Conservation (phyloP, 2,113 vertebrate species). For the Cathartes aura region DNA sequence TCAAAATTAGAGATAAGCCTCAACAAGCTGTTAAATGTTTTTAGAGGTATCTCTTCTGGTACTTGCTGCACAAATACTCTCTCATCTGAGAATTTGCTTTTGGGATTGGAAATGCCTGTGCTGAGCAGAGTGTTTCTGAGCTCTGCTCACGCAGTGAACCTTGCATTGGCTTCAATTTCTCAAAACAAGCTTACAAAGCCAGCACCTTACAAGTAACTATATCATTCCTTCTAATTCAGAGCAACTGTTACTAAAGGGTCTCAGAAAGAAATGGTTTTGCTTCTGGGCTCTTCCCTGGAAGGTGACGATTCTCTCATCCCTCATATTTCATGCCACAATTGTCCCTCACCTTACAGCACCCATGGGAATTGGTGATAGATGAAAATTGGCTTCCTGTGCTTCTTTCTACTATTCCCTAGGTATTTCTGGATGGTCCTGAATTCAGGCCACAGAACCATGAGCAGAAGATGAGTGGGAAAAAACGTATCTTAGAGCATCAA, state of each 20-base stretch:
- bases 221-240: not conserved
- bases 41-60: not conserved
- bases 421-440: not conserved
- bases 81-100: not conserved
- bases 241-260: not conserved
- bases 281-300: not conserved
- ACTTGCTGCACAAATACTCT: not conserved
- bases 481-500: not conserved
- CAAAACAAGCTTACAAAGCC: not conserved
- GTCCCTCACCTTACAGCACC: not conserved
- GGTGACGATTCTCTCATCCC: not conserved
- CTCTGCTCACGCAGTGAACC: not conserved
- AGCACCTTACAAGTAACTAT: not conserved
- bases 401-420: not conserved
- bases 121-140: not conserved
- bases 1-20: constrained; percentile 32
- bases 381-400: not conserved
- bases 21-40: constrained; percentile 31
- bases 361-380: not conserved
- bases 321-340: not conserved
- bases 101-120: not conserved
- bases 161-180: not conserved
- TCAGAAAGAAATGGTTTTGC: not conserved
- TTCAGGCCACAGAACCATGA: not conserved
- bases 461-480: not conserved